Evolutionary conservation across 2,797 vertebrate genomes (phyloP).

Genomic region (Philypnodon macrostomus): DNA sequence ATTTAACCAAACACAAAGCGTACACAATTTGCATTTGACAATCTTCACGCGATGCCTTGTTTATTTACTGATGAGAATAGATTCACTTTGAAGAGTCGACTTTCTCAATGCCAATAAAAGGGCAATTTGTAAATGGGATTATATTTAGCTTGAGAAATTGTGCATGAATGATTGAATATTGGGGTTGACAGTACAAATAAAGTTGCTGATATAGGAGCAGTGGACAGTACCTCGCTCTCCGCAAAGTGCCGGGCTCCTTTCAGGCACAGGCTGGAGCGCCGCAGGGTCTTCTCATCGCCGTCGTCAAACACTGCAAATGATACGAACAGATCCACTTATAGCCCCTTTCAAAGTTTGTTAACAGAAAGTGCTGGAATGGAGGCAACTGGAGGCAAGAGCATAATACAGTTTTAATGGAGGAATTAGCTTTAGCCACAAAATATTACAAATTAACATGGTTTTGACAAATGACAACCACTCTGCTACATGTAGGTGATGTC

Average conservation of each 20-base stretch:
- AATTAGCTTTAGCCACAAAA: no score
- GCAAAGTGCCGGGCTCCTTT: conserved; percentile 85
- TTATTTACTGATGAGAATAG: conserved; percentile 16
- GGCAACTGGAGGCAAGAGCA: no score
- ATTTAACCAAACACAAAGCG: conserved; percentile 4
- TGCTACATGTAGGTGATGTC: no score
- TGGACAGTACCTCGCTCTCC: conserved; percentile 75
- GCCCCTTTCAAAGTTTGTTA: no score
- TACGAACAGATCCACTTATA: conserved; percentile 23
- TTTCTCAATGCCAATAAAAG: conserved; percentile 3
- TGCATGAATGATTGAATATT: conserved; percentile 1
- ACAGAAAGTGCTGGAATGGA: no score
- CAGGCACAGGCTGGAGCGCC: conserved; percentile 82
- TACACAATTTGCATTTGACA: conserved; percentile 10
- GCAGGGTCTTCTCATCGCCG: conserved; percentile 83
- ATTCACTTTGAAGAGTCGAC: conserved; percentile 12
- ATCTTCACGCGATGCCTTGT: conserved; percentile 1
- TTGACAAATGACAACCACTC: no score
- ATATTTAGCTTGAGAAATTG: conserved; percentile 2
- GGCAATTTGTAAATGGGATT: conserved; percentile 1
- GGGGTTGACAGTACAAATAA: conserved; percentile 1
- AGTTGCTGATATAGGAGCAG: conserved; percentile 2
- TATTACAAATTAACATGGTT: no score
- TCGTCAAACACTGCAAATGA: conserved; percentile 81
- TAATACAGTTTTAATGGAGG: no score